Base-by-base conservation (phyloP, 2,888 invertebrate genomes). In the Chymomyza fuscimana region DNA sequence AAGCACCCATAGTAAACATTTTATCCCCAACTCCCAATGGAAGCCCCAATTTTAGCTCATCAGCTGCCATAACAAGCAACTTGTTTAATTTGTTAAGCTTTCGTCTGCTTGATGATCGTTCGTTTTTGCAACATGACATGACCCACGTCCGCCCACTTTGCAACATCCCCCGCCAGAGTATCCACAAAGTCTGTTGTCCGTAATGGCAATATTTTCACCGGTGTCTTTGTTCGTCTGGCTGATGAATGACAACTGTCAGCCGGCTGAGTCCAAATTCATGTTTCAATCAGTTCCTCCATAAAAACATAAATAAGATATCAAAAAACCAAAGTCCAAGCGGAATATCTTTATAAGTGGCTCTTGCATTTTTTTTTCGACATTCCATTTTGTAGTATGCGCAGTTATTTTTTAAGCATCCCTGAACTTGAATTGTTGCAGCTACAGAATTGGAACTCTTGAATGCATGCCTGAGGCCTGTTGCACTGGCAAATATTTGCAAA, bases 311-410 rank as follows among this genome's bases (percentile, higher is more conserved):
- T 10, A 46, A 32, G 52, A 15, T 15, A 15, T 15, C 46, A 22
- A 61, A 58, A 63, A 70, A 66, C 60, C 63, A 66, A 69, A 66
- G 65, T 63, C 51, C 72, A 66, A 61, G 29, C 51, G 9, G 54
- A 15, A 67, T 62, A 67, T 73, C 60, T 64, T 58, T 25, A 58
- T 12, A 66, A 63, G 62, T 62, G 32, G 60, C 61, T 70, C 64
- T 67, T 64, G 19, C 19, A 19, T 67, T 22, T 51, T 12, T 40
- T 63, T 50, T 67, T 66, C 70, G 61, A 65, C 19, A 29, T 64
- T 25, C 67, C 50, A 69, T 61, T 51, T 61, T 65, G 36, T 46
- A 9, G 61, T 62, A 65, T 68, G 61, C 36, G 36, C 36, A 60
- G 22, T 25, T 65, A 54, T 58, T 51, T 70, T 66, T 62, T 15